A percentile compares a stretch with the other conserved stretches of the same genome.
Evolutionary conservation across 2,888 invertebrate species (phyloP).

Genomic region (Melieria picta): DNA sequence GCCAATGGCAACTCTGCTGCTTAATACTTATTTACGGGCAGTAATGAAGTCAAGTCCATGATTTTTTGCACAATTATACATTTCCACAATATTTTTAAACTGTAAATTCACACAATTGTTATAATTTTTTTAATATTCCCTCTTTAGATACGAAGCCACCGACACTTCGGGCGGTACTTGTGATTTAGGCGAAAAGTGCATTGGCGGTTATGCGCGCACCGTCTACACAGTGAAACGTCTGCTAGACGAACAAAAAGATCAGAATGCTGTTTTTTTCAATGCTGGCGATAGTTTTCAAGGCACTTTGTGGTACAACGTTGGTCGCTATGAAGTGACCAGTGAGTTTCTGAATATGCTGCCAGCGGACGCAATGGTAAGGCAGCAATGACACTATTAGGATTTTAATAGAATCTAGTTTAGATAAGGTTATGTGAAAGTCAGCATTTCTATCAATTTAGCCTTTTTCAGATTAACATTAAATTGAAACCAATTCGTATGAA

Average conservation of each 20-base stretch:
- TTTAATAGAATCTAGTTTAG: too few species aligned
- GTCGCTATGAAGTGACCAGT: slow-evolving; percentile 79
- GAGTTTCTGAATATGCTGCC: slow-evolving; percentile 79
- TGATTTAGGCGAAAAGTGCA: slow-evolving; percentile 69
- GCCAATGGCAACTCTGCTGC: too few species aligned
- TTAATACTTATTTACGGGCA: too few species aligned
- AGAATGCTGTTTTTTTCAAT: slow-evolving; percentile 76
- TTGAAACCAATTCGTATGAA: background rate
- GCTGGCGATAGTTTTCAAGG: slow-evolving; percentile 89
- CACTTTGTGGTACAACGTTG: slow-evolving; percentile 82
- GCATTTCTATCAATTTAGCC: background rate
- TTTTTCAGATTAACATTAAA: background rate
- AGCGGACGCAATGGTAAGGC: slow-evolving; percentile 78
- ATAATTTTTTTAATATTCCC: too few species aligned
- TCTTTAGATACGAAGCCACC: slow-evolving; percentile 70
- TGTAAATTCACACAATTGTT: too few species aligned
- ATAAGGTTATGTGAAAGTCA: background rate
- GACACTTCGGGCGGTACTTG: slow-evolving; percentile 70
- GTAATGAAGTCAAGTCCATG: too few species aligned
- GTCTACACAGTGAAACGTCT: slow-evolving; percentile 69
- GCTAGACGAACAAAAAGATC: slow-evolving; percentile 62
- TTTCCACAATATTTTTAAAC: too few species aligned
- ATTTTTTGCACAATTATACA: too few species aligned
- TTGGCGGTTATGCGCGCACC: slow-evolving; percentile 77
- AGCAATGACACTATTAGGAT: too few species aligned